These are phyloP conservation scores for Ciconia maguari DNA, from an alignment of 2,113 vertebrate genomes.

Conservation along the genomic window DNA sequence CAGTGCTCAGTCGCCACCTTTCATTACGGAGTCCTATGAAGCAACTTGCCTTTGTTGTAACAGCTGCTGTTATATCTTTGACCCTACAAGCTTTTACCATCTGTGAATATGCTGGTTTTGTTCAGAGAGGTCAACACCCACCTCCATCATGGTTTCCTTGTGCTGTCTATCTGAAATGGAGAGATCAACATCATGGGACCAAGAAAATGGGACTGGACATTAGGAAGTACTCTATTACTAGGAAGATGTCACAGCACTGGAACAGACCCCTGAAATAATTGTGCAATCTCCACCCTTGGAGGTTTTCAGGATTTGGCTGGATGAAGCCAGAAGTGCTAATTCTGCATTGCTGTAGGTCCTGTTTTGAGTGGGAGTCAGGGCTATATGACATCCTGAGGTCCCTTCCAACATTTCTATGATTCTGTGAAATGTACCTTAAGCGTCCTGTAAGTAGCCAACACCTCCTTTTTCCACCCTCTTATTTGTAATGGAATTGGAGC, in stretches of 20 bases:
- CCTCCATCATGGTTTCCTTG: not conserved
- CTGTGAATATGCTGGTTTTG: not conserved
- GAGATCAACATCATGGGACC: not conserved
- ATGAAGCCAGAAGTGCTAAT: not conserved
- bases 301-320: not conserved
- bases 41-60: not conserved
- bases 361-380: not conserved
- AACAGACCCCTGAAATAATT: not conserved
- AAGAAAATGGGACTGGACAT: not conserved
- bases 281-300: not conserved
- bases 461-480: not conserved
- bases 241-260: not conserved
- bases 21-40: not conserved
- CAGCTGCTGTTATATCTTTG: not conserved
- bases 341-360: not conserved
- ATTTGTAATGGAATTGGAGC: not conserved
- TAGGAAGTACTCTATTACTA: not conserved
- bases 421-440: not conserved
- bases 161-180: not conserved
- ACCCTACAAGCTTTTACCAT: not conserved
- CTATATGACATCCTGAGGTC: not conserved
- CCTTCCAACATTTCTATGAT: not conserved
- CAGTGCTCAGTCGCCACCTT: not conserved
- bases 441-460: not conserved
- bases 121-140: not conserved